Conservation (phyloP, 1,140 invertebrate species). For the Cyrtorhinus lividipennis region DNA sequence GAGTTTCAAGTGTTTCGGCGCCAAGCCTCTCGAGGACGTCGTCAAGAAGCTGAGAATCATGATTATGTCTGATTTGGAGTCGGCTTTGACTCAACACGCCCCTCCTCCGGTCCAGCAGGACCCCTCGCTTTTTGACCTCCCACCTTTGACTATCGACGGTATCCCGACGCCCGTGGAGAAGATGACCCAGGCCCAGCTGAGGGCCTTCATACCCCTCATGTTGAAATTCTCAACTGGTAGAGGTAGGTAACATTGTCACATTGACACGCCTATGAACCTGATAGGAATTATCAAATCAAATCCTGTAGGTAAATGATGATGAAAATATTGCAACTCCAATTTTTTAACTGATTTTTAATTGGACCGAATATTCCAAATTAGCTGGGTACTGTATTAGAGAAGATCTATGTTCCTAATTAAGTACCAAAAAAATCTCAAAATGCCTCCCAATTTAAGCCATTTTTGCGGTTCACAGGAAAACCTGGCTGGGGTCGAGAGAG, state of each 20-base stretch:
- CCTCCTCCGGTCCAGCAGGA: conserved; percentile 82
- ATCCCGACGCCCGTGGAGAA: conserved; percentile 97
- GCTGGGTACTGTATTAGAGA: too few species aligned
- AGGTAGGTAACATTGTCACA: conserved; percentile 12
- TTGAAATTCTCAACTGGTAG: conserved; percentile 85
- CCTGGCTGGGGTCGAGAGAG: conserved; percentile 94
- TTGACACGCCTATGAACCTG: too few species aligned
- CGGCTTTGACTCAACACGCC: conserved; percentile 80
- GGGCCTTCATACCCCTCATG: conserved; percentile 95
- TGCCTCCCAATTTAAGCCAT: too few species aligned
- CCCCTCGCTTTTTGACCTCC: conserved; percentile 83
- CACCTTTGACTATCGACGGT: conserved; percentile 87
- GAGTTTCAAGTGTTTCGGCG: conserved; percentile 91
- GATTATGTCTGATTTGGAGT: conserved; percentile 42
- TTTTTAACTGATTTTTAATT: neutral
- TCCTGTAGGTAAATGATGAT: neutral
- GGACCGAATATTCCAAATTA: neutral
- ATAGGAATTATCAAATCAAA: conserved; percentile 13
- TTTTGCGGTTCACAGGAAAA: conserved; percentile 52
- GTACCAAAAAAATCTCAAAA: too few species aligned
- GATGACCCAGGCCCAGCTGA: conserved; percentile 93
- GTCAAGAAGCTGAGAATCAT: conserved; percentile 33
- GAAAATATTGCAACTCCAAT: neutral
- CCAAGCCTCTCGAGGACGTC: conserved; percentile 91
- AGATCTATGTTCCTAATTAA: too few species aligned